Evolutionary conservation across 2,113 vertebrate species (phyloP).

Genomic region (Dicrurus megarhynchus): DNA sequence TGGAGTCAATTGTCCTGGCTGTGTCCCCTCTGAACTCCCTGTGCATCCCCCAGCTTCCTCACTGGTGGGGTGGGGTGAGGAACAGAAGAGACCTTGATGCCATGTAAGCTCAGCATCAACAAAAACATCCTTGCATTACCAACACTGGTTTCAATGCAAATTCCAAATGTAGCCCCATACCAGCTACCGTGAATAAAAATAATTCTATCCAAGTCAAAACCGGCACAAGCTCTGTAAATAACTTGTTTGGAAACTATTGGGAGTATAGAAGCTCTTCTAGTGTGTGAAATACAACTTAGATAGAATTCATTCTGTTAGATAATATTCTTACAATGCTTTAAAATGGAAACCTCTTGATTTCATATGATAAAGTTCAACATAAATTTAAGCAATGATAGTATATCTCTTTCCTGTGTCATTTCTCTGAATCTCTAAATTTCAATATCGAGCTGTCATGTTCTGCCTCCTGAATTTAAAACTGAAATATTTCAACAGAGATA

Average conservation of each 20-base stretch:
- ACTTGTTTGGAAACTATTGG: neutral
- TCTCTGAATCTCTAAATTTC: neutral
- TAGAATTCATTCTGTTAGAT: neutral
- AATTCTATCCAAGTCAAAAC: neutral
- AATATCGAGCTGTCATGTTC: neutral
- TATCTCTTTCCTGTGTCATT: neutral
- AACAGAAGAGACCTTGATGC: neutral
- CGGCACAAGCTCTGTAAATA: neutral
- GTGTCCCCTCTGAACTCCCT: no score
- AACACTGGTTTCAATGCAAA: neutral
- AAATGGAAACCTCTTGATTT: neutral
- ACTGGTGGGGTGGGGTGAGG: rapidly evolving
- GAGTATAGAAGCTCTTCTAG: neutral
- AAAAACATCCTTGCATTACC: rapidly evolving
- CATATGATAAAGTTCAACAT: neutral
- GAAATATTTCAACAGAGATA: neutral
- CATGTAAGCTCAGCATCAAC: neutral
- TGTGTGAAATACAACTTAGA: neutral
- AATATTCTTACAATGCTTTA: neutral
- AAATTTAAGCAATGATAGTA: neutral
- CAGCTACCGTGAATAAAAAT: neutral
- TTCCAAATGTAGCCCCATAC: neutral
- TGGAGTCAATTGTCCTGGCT: neutral
- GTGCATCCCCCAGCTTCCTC: neutral
- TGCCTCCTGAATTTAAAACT: neutral